These are phyloP conservation scores for Sitophilus oryzae DNA, from an alignment of 1,140 invertebrate genomes.

Conservation along the genomic window DNA sequence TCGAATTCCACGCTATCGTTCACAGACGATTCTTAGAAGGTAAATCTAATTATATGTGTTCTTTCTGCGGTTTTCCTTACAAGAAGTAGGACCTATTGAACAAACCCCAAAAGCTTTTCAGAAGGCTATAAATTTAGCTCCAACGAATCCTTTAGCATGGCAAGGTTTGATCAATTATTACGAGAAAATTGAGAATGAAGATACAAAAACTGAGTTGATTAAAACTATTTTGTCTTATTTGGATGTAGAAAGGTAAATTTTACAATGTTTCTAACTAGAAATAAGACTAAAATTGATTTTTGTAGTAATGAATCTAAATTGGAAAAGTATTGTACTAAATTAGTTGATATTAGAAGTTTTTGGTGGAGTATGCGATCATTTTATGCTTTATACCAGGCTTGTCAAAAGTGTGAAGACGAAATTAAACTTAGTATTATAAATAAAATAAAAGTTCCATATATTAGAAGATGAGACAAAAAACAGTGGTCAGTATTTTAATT, in stretches of 20 bases:
- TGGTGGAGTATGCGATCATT: constrained; percentile 5
- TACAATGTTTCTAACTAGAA: no score
- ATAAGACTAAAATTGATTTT: no score
- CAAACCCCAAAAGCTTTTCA: constrained; percentile 62
- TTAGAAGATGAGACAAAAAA: constrained; percentile 7
- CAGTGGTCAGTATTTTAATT: background rate
- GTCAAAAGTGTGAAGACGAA: constrained; percentile 8
- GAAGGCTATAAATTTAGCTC: constrained; percentile 61
- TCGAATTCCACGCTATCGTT: no score
- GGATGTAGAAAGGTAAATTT: constrained; percentile 18
- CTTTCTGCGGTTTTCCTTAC: constrained; percentile 70
- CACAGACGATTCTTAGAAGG: no score
- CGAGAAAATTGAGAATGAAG: constrained; percentile 53
- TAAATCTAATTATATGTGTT: constrained; percentile 73
- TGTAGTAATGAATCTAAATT: constrained; percentile 30
- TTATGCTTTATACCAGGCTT: background rate
- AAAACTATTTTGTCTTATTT: constrained; percentile 55
- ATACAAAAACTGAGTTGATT: constrained; percentile 51
- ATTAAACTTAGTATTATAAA: constrained; percentile 11
- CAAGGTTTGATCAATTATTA: constrained; percentile 71
- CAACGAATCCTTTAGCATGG: constrained; percentile 66
- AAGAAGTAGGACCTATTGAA: constrained; percentile 57
- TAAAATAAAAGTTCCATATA: background rate
- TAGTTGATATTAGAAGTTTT: constrained; percentile 17
- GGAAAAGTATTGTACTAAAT: constrained; percentile 32